These are phyloP conservation scores for Otocyon megalotis DNA, from an alignment of 2,113 vertebrate species.

Conservation along the genomic window DNA sequence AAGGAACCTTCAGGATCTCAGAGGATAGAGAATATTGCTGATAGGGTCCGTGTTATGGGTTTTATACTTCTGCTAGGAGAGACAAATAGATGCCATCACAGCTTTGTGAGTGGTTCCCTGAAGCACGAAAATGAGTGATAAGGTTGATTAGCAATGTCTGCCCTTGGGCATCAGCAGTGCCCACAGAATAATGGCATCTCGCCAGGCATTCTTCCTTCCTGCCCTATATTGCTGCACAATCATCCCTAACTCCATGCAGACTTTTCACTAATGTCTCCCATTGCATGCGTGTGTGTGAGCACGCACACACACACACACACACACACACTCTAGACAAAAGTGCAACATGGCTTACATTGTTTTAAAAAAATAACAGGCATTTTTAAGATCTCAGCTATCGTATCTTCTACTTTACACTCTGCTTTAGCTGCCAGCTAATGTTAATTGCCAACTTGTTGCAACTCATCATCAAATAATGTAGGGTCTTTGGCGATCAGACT, in stretches of 20 bases:
- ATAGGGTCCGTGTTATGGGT: background rate
- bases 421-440: constrained; percentile 2
- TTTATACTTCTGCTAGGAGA: background rate
- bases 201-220: background rate
- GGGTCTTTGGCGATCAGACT: background rate
- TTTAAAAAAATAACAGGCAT: background rate
- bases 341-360: background rate
- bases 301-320: accelerated
- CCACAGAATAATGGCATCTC: background rate
- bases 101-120: background rate
- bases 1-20: background rate
- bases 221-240: background rate
- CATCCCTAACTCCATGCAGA: background rate
- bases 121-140: background rate
- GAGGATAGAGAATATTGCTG: background rate
- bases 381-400: background rate
- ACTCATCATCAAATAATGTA: background rate
- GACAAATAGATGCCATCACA: background rate
- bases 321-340: background rate
- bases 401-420: background rate
- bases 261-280: background rate
- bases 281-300: background rate
- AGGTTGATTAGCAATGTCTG: constrained; percentile 26
- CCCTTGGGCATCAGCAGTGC: background rate
- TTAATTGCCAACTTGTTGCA: background rate